Conservation (phyloP, 2,113 vertebrate genomes). For the Raja brachyura region DNA sequence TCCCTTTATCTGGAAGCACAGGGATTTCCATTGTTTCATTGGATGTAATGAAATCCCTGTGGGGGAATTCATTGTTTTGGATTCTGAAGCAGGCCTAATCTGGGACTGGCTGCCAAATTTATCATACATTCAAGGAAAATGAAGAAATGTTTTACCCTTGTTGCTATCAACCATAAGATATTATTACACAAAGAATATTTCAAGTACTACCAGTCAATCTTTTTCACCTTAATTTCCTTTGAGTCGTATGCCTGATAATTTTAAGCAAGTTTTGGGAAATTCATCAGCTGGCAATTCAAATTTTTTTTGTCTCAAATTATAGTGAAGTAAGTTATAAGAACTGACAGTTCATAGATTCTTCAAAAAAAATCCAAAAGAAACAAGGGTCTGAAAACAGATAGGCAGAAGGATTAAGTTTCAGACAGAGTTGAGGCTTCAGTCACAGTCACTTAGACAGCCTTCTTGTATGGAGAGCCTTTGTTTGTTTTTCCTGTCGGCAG, state of each 20-base stretch:
- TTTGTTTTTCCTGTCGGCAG: constrained; percentile 49
- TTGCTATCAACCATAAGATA: neutral
- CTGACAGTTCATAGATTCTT: constrained; percentile 15
- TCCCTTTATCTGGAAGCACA: constrained; percentile 3
- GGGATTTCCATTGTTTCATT: constrained; percentile 28
- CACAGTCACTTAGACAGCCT: constrained; percentile 43
- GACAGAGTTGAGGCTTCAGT: constrained; percentile 38
- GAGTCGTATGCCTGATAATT: neutral
- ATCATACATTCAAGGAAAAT: neutral
- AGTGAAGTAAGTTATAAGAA: neutral
- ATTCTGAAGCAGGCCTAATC: constrained; percentile 26
- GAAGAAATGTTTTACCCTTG: neutral
- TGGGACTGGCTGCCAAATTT: neutral
- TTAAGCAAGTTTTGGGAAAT: neutral
- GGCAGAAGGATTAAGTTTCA: constrained; percentile 48
- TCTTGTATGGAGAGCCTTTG: constrained; percentile 43
- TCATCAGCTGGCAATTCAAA: neutral
- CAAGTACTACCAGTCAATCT: neutral
- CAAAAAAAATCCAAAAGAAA: constrained; percentile 22
- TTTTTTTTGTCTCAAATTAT: neutral
- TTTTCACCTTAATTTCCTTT: neutral
- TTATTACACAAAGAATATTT: neutral
- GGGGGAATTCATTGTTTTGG: constrained; percentile 27
- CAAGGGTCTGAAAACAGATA: constrained; percentile 44
- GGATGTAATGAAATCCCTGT: constrained; percentile 4